A percentile compares a stretch with the other conserved stretches of the same genome.
phyloP scores from a whole-genome alignment of 2,797 vertebrate genomes.

The Anguilla obscura region DNA sequence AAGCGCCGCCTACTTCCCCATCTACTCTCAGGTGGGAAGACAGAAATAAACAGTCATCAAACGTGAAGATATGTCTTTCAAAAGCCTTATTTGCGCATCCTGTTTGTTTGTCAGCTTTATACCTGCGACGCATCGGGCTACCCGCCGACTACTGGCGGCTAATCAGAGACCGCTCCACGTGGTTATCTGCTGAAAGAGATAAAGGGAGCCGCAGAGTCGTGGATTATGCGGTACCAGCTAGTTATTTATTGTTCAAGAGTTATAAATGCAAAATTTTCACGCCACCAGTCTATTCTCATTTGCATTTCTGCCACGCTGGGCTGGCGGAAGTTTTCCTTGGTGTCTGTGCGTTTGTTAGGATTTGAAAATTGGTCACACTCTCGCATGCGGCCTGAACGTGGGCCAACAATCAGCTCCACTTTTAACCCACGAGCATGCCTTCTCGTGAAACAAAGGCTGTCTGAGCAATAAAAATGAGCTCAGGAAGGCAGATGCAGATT shows the following conservation, averaged over 20 bases:
- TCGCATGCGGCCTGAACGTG: background rate
- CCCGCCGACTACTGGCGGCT: background rate
- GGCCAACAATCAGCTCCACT: slow-evolving; percentile 5
- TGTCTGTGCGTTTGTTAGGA: slow-evolving; percentile 26
- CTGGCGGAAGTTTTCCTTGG: background rate
- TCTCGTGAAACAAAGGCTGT: slow-evolving; percentile 18
- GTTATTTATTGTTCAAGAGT: slow-evolving; percentile 33
- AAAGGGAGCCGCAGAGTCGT: background rate
- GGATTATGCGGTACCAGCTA: slow-evolving; percentile 23
- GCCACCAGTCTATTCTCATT: slow-evolving; percentile 20
- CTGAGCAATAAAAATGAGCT: slow-evolving; percentile 30
- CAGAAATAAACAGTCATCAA: slow-evolving; percentile 20
- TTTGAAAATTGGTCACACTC: slow-evolving; percentile 32
- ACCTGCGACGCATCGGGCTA: slow-evolving; percentile 25
- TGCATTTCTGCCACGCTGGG: background rate
- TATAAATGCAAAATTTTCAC: slow-evolving; percentile 23
- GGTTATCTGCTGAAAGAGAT: slow-evolving; percentile 15
- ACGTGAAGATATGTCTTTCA: background rate
- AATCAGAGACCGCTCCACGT: slow-evolving; percentile 9
- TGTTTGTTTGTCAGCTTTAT: background rate
- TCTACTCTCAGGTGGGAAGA: slow-evolving; percentile 2
- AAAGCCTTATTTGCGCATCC: background rate
- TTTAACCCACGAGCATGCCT: slow-evolving; percentile 21
- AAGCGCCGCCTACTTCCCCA: background rate
- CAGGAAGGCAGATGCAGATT: background rate